phyloP scores from a whole-genome alignment of 2,113 vertebrate genomes.

The Podilymbus podiceps region DNA sequence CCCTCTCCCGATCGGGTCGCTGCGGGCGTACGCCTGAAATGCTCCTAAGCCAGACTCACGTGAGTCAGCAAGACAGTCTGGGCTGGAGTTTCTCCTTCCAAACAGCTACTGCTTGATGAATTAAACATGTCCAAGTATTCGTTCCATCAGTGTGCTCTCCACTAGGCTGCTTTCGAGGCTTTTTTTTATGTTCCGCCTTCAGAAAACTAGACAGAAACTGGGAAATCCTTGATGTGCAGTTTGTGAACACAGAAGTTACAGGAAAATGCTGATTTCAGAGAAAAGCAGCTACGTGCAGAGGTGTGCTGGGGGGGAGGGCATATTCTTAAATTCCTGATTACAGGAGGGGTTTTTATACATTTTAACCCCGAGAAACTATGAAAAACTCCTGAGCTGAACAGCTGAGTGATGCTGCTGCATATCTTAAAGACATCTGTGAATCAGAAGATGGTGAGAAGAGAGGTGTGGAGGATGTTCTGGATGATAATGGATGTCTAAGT shows the following conservation, averaged over 20 bases:
- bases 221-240: neutral
- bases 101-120: neutral
- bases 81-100: neutral
- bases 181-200: neutral
- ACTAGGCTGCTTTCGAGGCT: neutral
- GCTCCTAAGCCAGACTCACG: neutral
- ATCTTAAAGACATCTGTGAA: neutral
- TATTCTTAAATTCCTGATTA: neutral
- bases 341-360: neutral
- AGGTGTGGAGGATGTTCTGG: neutral
- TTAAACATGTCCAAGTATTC: neutral
- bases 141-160: neutral
- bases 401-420: neutral
- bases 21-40: neutral
- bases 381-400: neutral
- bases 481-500: neutral
- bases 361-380: neutral
- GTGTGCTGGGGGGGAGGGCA: neutral
- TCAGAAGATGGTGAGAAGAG: neutral
- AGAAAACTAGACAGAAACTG: neutral
- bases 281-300: neutral
- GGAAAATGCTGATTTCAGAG: neutral
- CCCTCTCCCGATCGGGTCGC: rapidly evolving
- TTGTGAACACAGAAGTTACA: neutral
- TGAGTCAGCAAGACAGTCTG: neutral